Conservation (phyloP, 1,140 invertebrate genomes). For the Euwallacea similis region DNA sequence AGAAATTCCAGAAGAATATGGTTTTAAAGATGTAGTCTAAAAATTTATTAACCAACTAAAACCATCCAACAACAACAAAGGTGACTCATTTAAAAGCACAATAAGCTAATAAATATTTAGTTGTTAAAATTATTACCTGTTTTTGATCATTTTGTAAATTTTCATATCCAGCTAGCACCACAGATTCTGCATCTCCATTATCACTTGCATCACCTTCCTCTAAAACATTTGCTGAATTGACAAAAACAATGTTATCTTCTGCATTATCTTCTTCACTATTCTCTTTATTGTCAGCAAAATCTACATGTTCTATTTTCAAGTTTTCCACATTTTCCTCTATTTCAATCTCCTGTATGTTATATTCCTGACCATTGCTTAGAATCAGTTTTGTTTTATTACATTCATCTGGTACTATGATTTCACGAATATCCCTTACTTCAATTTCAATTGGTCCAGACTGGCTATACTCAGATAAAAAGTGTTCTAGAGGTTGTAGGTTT, state of each 20-base stretch:
- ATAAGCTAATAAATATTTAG: too few relatives aligned
- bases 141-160: background rate
- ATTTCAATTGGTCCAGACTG: slow-evolving; percentile 31
- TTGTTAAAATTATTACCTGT: background rate
- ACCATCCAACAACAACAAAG: too few relatives aligned
- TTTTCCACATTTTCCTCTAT: slow-evolving; percentile 15
- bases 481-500: slow-evolving; percentile 1
- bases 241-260: background rate
- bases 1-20: too few relatives aligned
- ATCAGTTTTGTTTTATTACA: slow-evolving; percentile 9
- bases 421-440: slow-evolving; percentile 28
- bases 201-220: background rate
- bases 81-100: too few relatives aligned
- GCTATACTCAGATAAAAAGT: slow-evolving; percentile 18
- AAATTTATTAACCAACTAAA: too few relatives aligned
- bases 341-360: slow-evolving; percentile 17
- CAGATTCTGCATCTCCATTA: background rate
- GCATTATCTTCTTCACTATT: slow-evolving; percentile 19
- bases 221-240: slow-evolving; percentile 19
- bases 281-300: background rate
- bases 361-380: slow-evolving; percentile 27
- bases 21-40: too few relatives aligned
- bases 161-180: background rate
- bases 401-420: slow-evolving; percentile 20
- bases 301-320: background rate